Percentiles rank a stretch among this genome's conserved stretches.
Evolutionary conservation across 2,888 invertebrate species (phyloP).

Genomic region (Creontiades dilutus): DNA sequence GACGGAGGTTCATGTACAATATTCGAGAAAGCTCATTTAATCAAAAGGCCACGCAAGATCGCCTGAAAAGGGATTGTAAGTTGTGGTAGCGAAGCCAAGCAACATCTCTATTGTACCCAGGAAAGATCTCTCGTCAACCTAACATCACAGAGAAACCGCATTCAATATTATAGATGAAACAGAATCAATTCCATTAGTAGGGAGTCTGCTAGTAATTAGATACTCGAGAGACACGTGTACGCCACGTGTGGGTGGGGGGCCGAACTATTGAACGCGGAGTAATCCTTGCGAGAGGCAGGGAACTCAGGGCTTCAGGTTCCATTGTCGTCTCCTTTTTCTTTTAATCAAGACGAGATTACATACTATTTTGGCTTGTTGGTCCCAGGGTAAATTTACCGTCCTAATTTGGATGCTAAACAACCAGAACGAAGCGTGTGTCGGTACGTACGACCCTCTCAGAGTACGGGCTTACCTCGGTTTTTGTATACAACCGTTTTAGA

Average conservation of each 20-base stretch:
- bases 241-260: conserved; percentile 62
- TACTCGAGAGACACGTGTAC: conserved; percentile 62
- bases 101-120: conserved; percentile 18
- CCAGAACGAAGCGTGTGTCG: background rate
- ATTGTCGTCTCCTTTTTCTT: conserved; percentile 63
- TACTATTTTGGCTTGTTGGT: conserved; percentile 50
- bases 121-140: background rate
- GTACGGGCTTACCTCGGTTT: too few relatives aligned
- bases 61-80: conserved; percentile 2
- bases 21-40: background rate
- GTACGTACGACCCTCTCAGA: background rate
- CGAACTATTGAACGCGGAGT: conserved; percentile 51
- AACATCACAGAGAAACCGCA: conserved; percentile 6
- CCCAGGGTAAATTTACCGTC: conserved; percentile 57
- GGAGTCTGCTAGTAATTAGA: conserved; percentile 60
- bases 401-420: conserved; percentile 57
- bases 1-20: background rate
- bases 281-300: conserved; percentile 59
- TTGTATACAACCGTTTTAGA: background rate
- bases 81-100: conserved; percentile 41
- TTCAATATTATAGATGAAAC: conserved; percentile 59
- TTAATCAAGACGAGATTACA: conserved; percentile 65
- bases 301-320: conserved; percentile 67
- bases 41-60: conserved; percentile 37
- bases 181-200: conserved; percentile 67